phyloP scores from a whole-genome alignment of 2,113 vertebrate species.

The Lophius piscatorius region DNA sequence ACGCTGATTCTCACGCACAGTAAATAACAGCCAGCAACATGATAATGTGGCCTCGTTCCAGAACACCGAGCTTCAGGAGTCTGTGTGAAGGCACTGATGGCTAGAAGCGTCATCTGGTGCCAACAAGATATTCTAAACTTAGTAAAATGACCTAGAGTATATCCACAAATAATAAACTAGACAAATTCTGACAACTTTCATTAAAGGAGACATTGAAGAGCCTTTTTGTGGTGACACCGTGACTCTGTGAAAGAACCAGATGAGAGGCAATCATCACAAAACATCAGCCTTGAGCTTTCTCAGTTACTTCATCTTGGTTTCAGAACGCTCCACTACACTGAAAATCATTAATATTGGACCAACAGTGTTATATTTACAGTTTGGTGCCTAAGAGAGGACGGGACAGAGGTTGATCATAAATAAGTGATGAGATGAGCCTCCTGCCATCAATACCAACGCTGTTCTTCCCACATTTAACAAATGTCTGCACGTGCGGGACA shows the following conservation, averaged over 20 bases:
- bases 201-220: neutral
- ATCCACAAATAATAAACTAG: conserved; percentile 5
- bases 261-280: conserved; percentile 13
- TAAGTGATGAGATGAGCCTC: conserved; percentile 50
- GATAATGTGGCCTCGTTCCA: neutral
- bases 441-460: conserved; percentile 19
- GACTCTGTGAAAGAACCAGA: conserved; percentile 1
- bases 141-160: neutral
- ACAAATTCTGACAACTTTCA: neutral
- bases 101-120: neutral
- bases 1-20: conserved; percentile 44
- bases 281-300: conserved; percentile 1
- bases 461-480: conserved; percentile 8
- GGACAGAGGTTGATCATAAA: conserved; percentile 38
- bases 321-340: conserved; percentile 9
- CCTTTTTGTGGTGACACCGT: conserved; percentile 2
- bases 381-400: conserved; percentile 28
- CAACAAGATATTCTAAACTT: neutral
- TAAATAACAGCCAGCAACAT: too few relatives aligned
- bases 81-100: neutral
- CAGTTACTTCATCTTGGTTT: neutral
- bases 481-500: conserved; percentile 12
- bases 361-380: conserved; percentile 54
- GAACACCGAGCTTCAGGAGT: conserved; percentile 7
- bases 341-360: conserved; percentile 54